Percentiles rank a stretch among this genome's conserved stretches.
These are phyloP conservation scores for Tenodera sinensis DNA, from an alignment of 2,888 invertebrate genomes.

Conservation along the genomic window DNA sequence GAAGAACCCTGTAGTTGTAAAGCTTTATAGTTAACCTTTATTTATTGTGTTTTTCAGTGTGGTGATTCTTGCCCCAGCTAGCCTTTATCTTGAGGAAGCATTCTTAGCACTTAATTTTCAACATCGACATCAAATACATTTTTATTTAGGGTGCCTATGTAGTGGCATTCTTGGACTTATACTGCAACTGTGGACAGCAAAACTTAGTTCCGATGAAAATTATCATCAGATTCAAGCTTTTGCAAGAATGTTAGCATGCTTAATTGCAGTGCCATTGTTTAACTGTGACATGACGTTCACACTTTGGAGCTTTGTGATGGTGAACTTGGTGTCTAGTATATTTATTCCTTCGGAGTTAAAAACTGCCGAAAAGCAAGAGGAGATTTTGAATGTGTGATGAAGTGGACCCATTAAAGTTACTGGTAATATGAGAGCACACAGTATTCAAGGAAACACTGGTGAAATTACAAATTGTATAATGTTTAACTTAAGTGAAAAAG, in stretches of 20 bases:
- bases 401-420: too few species aligned
- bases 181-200: conserved; percentile 29
- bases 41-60: conserved; percentile 30
- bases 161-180: conserved; percentile 35
- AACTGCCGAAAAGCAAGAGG: background rate
- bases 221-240: conserved; percentile 13
- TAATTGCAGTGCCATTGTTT: conserved; percentile 22
- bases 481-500: too few species aligned
- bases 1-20: background rate
- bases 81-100: conserved; percentile 39
- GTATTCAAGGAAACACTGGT: too few species aligned
- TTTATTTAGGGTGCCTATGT: conserved; percentile 36
- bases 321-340: conserved; percentile 23
- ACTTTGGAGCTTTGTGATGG: conserved; percentile 25
- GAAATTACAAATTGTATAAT: too few species aligned
- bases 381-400: background rate
- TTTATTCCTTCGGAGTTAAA: conserved; percentile 15
- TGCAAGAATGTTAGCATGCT: conserved; percentile 23
- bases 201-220: conserved; percentile 3
- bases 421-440: too few species aligned
- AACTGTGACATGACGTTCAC: conserved; percentile 14
- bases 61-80: conserved; percentile 37
- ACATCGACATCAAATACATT: conserved; percentile 35
- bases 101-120: conserved; percentile 37
- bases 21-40: background rate